phyloP scores from a whole-genome alignment of 2,113 vertebrate genomes.

The Microcebus tavaratra region DNA sequence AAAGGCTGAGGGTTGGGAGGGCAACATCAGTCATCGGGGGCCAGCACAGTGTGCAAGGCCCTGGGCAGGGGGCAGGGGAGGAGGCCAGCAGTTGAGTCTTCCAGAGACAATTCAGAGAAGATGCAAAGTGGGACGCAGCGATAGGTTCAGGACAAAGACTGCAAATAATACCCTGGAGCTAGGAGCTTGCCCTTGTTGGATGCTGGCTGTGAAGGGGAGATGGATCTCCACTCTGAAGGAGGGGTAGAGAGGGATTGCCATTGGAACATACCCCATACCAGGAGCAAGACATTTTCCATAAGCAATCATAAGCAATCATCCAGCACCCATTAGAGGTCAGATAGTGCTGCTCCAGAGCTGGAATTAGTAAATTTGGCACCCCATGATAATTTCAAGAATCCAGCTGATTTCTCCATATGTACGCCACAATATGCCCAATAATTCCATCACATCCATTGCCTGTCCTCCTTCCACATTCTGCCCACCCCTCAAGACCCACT shows the following conservation, averaged over 20 bases:
- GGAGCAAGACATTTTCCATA: not conserved
- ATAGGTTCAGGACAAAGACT: not conserved
- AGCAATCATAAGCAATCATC: not conserved
- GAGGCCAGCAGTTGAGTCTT: not conserved
- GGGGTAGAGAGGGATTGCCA: not conserved
- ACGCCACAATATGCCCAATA: not conserved
- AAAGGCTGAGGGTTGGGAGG: not conserved
- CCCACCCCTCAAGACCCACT: not conserved
- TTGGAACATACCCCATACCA: not conserved
- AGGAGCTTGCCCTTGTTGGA: not conserved
- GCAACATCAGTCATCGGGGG: not conserved
- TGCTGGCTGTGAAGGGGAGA: not conserved
- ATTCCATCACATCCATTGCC: not conserved
- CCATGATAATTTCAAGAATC: not conserved
- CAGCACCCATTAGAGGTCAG: not conserved
- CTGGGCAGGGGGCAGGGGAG: not conserved
- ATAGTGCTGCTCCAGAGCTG: not conserved
- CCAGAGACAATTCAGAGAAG: not conserved
- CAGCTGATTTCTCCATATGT: not conserved
- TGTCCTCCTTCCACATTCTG: not conserved
- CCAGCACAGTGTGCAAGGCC: not conserved
- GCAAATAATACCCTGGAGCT: not conserved
- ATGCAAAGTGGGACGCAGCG: not conserved
- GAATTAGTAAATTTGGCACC: not conserved
- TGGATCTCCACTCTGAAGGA: not conserved